Evolutionary conservation across 2,888 invertebrate genomes (phyloP).

Genomic region (Lacanobia oleracea): DNA sequence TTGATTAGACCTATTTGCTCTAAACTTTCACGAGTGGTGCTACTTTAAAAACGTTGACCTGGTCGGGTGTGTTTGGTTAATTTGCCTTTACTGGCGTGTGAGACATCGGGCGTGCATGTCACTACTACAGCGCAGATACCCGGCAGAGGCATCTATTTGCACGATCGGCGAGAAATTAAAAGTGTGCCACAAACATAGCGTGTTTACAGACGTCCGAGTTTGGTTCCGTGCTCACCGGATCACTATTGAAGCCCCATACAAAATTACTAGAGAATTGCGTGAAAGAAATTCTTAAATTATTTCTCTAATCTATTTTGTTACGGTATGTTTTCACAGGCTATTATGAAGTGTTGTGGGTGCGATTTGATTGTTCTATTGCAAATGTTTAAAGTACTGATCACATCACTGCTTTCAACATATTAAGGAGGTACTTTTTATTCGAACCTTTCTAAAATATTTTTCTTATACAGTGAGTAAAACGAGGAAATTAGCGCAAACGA

Average conservation of each 20-base stretch:
- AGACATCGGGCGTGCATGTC: conserved; percentile 68
- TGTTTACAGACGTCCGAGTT: conserved; percentile 76
- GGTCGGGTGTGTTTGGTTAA: conserved; percentile 83
- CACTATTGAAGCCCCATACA: conserved; percentile 68
- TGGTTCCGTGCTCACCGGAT: conserved; percentile 70
- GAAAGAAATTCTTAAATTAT: conserved; percentile 71
- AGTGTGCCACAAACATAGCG: conserved; percentile 81
- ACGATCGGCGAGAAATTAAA: conserved; percentile 77
- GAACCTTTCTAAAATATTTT: background rate
- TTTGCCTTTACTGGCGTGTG: conserved; percentile 77
- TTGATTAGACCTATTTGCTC: conserved; percentile 86
- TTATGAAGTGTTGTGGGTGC: conserved; percentile 61
- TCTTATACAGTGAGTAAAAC: background rate
- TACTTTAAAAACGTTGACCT: conserved; percentile 88
- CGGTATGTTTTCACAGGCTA: conserved; percentile 71
- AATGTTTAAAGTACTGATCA: conserved; percentile 42
- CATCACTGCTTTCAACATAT: conserved; percentile 8
- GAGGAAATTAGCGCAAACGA: background rate
- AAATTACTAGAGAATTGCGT: conserved; percentile 75
- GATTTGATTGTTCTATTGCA: conserved; percentile 52
- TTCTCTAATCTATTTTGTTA: conserved; percentile 70
- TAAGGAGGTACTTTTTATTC: background rate
- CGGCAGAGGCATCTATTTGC: conserved; percentile 75
- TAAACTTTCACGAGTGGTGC: conserved; percentile 87
- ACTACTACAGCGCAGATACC: conserved; percentile 67